phyloP scores from a whole-genome alignment of 2,113 vertebrate genomes.

The Gadus macrocephalus region DNA sequence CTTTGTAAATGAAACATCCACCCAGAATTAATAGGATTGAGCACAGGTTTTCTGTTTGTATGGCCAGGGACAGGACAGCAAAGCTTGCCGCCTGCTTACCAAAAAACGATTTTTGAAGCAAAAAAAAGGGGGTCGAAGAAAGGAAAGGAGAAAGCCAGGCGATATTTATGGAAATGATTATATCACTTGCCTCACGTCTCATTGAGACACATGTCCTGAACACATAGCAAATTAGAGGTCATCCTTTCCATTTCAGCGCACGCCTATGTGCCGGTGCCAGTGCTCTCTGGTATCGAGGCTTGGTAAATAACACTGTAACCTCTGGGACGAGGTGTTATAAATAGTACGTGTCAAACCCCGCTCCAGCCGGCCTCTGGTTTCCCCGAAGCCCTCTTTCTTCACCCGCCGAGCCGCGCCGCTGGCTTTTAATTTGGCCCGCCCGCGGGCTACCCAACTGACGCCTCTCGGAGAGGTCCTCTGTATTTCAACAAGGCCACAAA shows the following conservation, averaged over 20 bases:
- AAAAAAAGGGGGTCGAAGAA: constrained; percentile 13
- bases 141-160: constrained; percentile 25
- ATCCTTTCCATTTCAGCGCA: constrained; percentile 50
- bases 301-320: constrained; percentile 70
- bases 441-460: constrained; percentile 86
- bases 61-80: constrained; percentile 55
- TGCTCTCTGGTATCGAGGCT: constrained; percentile 40
- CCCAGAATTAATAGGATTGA: constrained; percentile 59
- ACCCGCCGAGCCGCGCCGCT: constrained; percentile 71
- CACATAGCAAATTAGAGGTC: constrained; percentile 68
- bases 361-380: constrained; percentile 72
- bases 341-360: constrained; percentile 83
- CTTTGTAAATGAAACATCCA: constrained; percentile 65
- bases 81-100: constrained; percentile 58
- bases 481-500: constrained; percentile 89
- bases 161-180: constrained; percentile 68
- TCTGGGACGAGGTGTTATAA: constrained; percentile 85
- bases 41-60: constrained; percentile 71
- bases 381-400: constrained; percentile 74
- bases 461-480: constrained; percentile 80
- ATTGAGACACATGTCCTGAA: constrained; percentile 51
- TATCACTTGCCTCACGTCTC: constrained; percentile 56
- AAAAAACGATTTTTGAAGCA: constrained; percentile 35
- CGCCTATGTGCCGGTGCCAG: constrained; percentile 45
- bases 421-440: constrained; percentile 86